These are phyloP conservation scores for Parnassius mnemosyne DNA, from an alignment of 2,888 invertebrate genomes.

Conservation along the genomic window DNA sequence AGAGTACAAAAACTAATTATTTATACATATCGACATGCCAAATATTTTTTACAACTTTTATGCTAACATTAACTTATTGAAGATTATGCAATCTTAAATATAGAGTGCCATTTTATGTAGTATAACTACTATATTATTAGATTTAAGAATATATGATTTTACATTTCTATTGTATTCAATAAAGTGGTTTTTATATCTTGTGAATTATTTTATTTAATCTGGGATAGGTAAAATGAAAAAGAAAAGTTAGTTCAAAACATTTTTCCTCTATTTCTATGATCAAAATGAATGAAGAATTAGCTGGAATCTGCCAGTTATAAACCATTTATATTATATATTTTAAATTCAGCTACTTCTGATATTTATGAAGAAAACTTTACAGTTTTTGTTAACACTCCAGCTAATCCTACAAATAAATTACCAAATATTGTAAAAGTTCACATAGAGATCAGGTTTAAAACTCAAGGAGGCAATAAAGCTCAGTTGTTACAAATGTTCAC, in stretches of 20 bases:
- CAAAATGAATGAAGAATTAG: conserved; percentile 65
- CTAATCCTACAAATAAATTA: conserved; percentile 60
- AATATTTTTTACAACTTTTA: conserved; percentile 52
- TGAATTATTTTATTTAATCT: conserved; percentile 42
- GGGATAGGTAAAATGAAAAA: conserved; percentile 39
- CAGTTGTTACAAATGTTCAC: conserved; percentile 39
- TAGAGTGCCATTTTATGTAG: conserved; percentile 69
- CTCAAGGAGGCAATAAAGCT: conserved; percentile 61
- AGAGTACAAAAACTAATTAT: conserved; percentile 55
- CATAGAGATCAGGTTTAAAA: conserved; percentile 72
- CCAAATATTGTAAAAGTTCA: conserved; percentile 66
- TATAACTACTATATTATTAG: conserved; percentile 55
- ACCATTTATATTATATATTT: conserved; percentile 24
- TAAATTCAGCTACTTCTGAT: conserved; percentile 26
- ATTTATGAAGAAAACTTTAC: conserved; percentile 34
- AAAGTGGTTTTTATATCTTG: conserved; percentile 39
- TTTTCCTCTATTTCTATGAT: conserved; percentile 71
- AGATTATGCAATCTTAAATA: conserved; percentile 38
- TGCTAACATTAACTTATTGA: conserved; percentile 39
- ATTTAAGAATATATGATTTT: conserved; percentile 37
- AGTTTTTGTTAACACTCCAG: conserved; percentile 40
- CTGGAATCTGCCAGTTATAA: conserved; percentile 27
- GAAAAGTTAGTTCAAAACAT: conserved; percentile 58
- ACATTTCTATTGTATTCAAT: conserved; percentile 22
- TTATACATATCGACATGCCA: conserved; percentile 72